Conservation (phyloP, 37 sponge, comb jelly and placozoan genomes). For the Agelas oroides region DNA sequence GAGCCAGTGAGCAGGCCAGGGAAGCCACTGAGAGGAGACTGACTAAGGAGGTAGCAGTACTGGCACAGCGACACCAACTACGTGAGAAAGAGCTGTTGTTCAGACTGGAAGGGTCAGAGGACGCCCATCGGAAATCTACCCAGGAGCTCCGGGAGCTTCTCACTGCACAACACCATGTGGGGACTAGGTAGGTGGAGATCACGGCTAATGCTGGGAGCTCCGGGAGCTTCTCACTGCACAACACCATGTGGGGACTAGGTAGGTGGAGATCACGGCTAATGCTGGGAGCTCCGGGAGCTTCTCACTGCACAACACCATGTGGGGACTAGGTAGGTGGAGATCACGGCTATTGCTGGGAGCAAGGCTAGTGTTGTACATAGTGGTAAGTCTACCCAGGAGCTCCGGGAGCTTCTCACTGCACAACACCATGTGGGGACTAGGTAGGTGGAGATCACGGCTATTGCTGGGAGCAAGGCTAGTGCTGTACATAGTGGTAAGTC, state of each 20-base stretch:
- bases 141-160: constrained; percentile 65
- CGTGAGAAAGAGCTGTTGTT: constrained; percentile 54
- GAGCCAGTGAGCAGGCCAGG: constrained; percentile 32
- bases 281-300: constrained; percentile 54
- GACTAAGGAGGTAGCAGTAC: constrained; percentile 38
- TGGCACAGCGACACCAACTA: constrained; percentile 36
- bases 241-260: constrained; percentile 63
- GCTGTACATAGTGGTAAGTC: no score
- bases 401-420: constrained; percentile 47
- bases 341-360: no score
- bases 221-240: constrained; percentile 50
- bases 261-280: no score
- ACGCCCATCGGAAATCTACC: constrained; percentile 47
- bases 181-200: constrained; percentile 47
- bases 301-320: constrained; percentile 54
- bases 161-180: constrained; percentile 51
- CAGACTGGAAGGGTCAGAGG: constrained; percentile 44
- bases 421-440: constrained; percentile 58
- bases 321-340: constrained; percentile 48
- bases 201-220: constrained; percentile 67
- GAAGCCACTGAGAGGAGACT: constrained; percentile 49
- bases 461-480: no score
- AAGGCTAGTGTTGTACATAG: no score
- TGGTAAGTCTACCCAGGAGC: no score
- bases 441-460: constrained; percentile 32